Evolutionary conservation across 1,140 invertebrate species (phyloP).

Genomic region (Amphibalanus amphitrite): DNA sequence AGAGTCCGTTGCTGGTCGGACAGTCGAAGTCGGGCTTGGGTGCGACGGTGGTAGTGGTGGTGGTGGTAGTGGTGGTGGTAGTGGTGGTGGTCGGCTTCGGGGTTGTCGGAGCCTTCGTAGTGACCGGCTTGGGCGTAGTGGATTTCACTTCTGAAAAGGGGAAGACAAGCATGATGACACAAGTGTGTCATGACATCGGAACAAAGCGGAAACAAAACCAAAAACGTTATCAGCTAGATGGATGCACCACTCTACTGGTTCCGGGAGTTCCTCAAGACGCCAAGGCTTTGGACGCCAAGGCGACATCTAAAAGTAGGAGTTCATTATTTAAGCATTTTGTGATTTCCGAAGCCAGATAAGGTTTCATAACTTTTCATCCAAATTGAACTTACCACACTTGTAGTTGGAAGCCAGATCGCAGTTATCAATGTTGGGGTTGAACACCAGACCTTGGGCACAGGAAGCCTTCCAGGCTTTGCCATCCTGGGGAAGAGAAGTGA

Average conservation of each 20-base stretch:
- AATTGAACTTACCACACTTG: background rate
- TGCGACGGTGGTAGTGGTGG: no score
- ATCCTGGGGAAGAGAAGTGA: conserved; percentile 12
- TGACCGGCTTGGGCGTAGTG: background rate
- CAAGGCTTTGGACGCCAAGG: no score
- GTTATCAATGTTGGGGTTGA: background rate
- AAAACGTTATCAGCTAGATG: no score
- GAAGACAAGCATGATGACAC: background rate
- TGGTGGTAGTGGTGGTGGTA: background rate
- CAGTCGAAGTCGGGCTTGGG: background rate
- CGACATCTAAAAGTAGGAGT: no score
- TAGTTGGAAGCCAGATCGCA: background rate
- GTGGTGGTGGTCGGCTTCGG: no score
- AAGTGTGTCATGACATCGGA: background rate
- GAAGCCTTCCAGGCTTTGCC: background rate
- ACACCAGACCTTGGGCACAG: background rate
- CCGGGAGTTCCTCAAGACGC: background rate
- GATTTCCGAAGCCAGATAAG: no score
- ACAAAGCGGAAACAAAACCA: no score
- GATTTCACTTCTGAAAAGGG: background rate
- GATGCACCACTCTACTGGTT: background rate
- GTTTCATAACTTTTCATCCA: no score
- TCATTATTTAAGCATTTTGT: no score
- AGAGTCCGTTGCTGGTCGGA: no score
- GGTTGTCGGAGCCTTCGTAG: no score